Conservation (phyloP, 2,797 vertebrate species). For the Toxotes lorentzi region DNA sequence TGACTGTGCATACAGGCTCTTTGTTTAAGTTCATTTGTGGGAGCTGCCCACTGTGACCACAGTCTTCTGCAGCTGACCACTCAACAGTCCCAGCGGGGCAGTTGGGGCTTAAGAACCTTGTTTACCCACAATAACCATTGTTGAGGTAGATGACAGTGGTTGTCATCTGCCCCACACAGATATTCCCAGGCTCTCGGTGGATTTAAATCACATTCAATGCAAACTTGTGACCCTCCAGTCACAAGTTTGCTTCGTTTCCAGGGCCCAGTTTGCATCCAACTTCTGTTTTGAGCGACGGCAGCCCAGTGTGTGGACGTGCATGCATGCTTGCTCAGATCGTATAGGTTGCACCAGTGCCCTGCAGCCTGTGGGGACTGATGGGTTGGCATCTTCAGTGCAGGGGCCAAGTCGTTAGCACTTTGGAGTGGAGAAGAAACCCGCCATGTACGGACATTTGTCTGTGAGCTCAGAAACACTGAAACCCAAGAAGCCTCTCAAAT, state of each 20-base stretch:
- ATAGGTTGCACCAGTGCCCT: slow-evolving; percentile 47
- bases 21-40: slow-evolving; percentile 23
- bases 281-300: slow-evolving; percentile 15
- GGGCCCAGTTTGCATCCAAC: slow-evolving; percentile 24
- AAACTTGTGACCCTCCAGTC: slow-evolving; percentile 49
- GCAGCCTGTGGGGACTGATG: slow-evolving; percentile 41
- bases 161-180: slow-evolving; percentile 51
- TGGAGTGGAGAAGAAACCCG: slow-evolving; percentile 66
- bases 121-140: slow-evolving; percentile 56
- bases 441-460: slow-evolving; percentile 85
- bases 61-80: slow-evolving; percentile 41
- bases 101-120: slow-evolving; percentile 47
- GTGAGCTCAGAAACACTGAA: slow-evolving; percentile 80
- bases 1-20: slow-evolving; percentile 18
- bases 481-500: slow-evolving; percentile 82
- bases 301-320: slow-evolving; percentile 12
- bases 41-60: slow-evolving; percentile 15
- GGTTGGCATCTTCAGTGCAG: slow-evolving; percentile 46
- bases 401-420: slow-evolving; percentile 72
- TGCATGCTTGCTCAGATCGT: slow-evolving; percentile 35
- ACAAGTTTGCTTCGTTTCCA: slow-evolving; percentile 45
- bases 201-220: slow-evolving; percentile 47
- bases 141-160: slow-evolving; percentile 50
- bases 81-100: slow-evolving; percentile 45
- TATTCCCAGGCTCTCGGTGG: slow-evolving; percentile 31